These are phyloP conservation scores for Lysandra coridon DNA, from an alignment of 2,888 invertebrate genomes.

Conservation along the genomic window DNA sequence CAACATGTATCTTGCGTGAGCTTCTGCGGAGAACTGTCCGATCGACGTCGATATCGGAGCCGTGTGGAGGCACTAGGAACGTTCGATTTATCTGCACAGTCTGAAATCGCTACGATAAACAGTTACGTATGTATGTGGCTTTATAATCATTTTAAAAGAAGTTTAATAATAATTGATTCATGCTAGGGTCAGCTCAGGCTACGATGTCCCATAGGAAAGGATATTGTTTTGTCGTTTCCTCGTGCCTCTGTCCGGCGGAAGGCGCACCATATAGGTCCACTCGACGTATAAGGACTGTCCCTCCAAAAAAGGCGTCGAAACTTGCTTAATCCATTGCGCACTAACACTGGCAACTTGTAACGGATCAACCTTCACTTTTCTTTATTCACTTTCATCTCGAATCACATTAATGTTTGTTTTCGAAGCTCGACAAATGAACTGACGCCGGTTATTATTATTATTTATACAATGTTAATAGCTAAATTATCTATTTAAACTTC, in stretches of 20 bases:
- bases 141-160: neutral
- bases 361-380: conserved; percentile 55
- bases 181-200: neutral
- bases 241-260: conserved; percentile 60
- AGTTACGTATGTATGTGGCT: no score
- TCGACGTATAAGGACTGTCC: conserved; percentile 36
- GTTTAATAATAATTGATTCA: neutral
- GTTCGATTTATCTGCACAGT: no score
- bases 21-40: no score
- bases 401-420: conserved; percentile 14
- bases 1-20: no score
- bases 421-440: neutral
- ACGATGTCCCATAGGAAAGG: conserved; percentile 23
- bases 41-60: no score
- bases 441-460: neutral
- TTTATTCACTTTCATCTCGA: conserved; percentile 36
- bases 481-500: neutral
- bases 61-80: no score
- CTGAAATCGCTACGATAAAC: no score
- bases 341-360: conserved; percentile 49
- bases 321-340: conserved; percentile 55
- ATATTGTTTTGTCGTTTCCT: conserved; percentile 38
- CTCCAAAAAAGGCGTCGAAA: conserved; percentile 51
- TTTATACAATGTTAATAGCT: neutral
- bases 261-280: conserved; percentile 53